These are phyloP conservation scores for Hydropsyche betteni DNA, from an alignment of 2,888 invertebrate species.

Conservation along the genomic window DNA sequence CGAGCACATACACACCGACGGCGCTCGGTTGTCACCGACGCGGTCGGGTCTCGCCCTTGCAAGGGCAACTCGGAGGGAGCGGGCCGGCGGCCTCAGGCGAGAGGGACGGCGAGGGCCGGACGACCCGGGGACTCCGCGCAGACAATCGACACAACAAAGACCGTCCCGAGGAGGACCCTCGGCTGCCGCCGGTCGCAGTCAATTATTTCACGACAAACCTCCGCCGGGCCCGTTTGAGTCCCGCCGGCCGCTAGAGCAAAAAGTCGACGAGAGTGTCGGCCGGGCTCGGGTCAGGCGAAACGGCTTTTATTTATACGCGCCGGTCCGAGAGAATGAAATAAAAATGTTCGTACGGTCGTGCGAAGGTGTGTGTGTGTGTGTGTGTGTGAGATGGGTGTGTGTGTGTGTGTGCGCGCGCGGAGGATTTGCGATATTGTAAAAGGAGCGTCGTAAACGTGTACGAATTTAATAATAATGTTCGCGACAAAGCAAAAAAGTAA, in stretches of 20 bases:
- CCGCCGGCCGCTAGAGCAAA: neutral
- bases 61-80: constrained; percentile 33
- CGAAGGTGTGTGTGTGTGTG: too few species aligned
- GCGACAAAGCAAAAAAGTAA: too few species aligned
- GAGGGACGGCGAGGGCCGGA: constrained; percentile 42
- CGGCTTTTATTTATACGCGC: neutral
- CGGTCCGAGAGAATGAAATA: constrained; percentile 8
- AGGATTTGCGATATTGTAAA: too few species aligned
- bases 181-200: constrained; percentile 16
- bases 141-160: constrained; percentile 49
- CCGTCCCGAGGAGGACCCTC: neutral
- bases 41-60: constrained; percentile 35
- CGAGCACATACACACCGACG: neutral
- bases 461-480: too few species aligned
- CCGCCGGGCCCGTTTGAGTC: constrained; percentile 1
- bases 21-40: constrained; percentile 28
- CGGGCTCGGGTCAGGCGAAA: too few species aligned
- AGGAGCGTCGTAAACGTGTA: too few species aligned
- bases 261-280: neutral
- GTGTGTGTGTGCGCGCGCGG: too few species aligned
- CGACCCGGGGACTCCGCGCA: constrained; percentile 45
- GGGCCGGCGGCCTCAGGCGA: neutral
- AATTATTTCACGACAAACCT: constrained; percentile 39
- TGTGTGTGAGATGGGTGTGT: too few species aligned
- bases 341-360: too few species aligned